Conservation (phyloP, 1,140 invertebrate genomes). For the Carposina sasakii region DNA sequence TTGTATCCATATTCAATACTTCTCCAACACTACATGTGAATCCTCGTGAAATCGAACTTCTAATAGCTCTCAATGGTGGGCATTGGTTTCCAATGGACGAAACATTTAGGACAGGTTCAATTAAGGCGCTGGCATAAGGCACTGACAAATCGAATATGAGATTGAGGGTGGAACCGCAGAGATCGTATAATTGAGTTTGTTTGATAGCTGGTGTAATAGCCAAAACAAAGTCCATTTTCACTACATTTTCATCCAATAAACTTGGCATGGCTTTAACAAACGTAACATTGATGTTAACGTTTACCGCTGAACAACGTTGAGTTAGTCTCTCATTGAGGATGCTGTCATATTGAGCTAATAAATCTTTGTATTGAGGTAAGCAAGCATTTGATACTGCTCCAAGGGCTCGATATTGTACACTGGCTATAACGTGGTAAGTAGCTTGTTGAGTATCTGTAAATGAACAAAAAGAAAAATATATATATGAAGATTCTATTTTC, state of each 20-base stretch:
- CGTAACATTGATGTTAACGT: constrained; percentile 95
- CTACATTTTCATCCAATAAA: constrained; percentile 87
- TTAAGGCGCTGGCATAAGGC: constrained; percentile 91
- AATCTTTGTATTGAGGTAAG: constrained; percentile 88
- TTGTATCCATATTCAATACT: constrained; percentile 93
- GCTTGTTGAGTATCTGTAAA: constrained; percentile 90
- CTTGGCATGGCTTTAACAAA: constrained; percentile 86
- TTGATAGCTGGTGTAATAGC: constrained; percentile 89
- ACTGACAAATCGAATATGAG: constrained; percentile 95
- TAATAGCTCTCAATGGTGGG: constrained; percentile 88
- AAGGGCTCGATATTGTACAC: constrained; percentile 91
- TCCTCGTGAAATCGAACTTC: constrained; percentile 88
- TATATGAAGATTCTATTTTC: neutral
- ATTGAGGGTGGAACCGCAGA: constrained; percentile 94
- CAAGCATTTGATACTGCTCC: constrained; percentile 89
- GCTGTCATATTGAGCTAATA: constrained; percentile 86
- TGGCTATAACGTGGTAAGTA: constrained; percentile 91
- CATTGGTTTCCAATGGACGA: constrained; percentile 92
- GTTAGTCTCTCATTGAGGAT: constrained; percentile 88
- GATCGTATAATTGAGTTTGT: constrained; percentile 92
- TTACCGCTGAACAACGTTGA: constrained; percentile 93
- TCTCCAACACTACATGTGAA: constrained; percentile 95
- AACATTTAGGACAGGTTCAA: constrained; percentile 91
- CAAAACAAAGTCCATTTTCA: constrained; percentile 90
- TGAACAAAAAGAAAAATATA: constrained; percentile 8